Percentiles rank a stretch among this genome's conserved stretches.
Conservation (phyloP, 1,140 invertebrate genomes). For the Pseudachorutes palmiensis region DNA sequence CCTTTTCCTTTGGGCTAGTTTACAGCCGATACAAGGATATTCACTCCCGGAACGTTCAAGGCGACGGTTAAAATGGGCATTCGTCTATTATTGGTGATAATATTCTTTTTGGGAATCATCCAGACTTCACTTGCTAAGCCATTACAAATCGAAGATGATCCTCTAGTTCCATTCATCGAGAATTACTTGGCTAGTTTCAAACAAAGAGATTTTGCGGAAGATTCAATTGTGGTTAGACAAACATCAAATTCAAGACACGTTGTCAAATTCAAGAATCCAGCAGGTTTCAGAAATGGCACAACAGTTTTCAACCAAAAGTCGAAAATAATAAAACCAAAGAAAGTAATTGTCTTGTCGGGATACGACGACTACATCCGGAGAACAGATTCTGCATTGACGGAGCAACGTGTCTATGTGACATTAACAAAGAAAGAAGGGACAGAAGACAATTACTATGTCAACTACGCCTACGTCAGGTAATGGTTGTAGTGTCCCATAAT, state of each 20-base stretch:
- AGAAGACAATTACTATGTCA: background rate
- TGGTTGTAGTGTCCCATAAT: no score
- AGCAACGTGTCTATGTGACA: background rate
- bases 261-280: background rate
- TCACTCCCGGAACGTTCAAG: no score
- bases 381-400: background rate
- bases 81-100: no score
- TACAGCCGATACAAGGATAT: no score
- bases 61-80: no score
- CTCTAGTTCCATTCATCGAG: background rate
- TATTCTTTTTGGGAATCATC: no score
- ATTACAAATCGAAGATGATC: background rate
- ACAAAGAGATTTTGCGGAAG: background rate
- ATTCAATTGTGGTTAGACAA: background rate
- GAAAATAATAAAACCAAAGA: background rate
- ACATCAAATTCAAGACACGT: background rate
- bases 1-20: no score
- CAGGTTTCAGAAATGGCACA: background rate
- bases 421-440: background rate
- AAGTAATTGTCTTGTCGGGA: background rate
- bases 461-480: slow-evolving; percentile 9
- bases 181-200: background rate
- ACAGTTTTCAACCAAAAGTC: background rate
- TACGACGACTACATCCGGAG: background rate
- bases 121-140: no score